Percentiles rank a stretch among this genome's conserved stretches.
Evolutionary conservation across 2,888 invertebrate species (phyloP).

Genomic region (Noctua janthe): DNA sequence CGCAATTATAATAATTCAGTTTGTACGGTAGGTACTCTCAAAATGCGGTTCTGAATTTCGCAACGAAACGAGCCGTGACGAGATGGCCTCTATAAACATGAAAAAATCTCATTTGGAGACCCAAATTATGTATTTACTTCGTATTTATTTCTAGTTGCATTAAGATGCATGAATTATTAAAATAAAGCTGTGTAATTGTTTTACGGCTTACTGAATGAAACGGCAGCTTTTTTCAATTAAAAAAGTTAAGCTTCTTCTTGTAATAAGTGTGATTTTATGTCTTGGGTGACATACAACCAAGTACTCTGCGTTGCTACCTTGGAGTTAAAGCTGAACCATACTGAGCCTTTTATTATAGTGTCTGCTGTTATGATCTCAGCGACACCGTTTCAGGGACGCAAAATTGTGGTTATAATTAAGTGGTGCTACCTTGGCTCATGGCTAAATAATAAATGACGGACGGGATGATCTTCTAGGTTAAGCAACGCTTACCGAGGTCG

Average conservation of each 20-base stretch:
- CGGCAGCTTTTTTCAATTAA: no score
- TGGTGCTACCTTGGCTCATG: no score
- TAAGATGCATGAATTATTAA: not conserved
- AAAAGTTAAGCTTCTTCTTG: not conserved
- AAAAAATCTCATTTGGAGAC: conserved; percentile 10
- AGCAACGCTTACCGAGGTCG: no score
- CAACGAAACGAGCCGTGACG: conserved; percentile 34
- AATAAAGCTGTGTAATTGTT: not conserved
- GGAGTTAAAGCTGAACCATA: no score
- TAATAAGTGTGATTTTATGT: not conserved
- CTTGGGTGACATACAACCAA: not conserved
- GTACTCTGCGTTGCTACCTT: no score
- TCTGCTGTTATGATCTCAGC: no score
- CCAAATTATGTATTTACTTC: not conserved
- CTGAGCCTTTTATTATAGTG: no score
- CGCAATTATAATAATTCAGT: not conserved
- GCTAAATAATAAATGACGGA: no score
- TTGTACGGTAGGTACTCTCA: conserved; percentile 6
- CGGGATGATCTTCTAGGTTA: no score
- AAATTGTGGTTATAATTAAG: no score
- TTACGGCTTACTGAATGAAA: not conserved
- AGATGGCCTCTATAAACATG: conserved; percentile 21
- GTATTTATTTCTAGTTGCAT: conserved; percentile 13
- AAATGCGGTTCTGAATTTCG: conserved; percentile 29
- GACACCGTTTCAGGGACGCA: no score